These are phyloP conservation scores for Catamblyrhynchus diadema DNA, from an alignment of 2,797 vertebrate species.

Conservation along the genomic window DNA sequence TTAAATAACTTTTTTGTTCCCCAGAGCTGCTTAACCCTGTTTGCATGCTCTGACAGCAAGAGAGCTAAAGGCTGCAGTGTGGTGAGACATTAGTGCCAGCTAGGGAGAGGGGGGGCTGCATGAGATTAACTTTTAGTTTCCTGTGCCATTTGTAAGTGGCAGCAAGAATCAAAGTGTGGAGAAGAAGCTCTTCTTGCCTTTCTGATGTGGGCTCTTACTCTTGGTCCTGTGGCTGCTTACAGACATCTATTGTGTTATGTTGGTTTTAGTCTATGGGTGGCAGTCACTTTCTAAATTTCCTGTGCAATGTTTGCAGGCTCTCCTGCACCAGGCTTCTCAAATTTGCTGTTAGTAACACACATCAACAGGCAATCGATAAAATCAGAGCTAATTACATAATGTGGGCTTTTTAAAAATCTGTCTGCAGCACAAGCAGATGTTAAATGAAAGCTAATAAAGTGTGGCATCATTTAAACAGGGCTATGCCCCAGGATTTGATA, in stretches of 20 bases:
- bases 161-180: background rate
- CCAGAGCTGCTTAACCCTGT: background rate
- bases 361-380: constrained; percentile 39
- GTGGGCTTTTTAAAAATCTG: background rate
- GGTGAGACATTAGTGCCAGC: background rate
- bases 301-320: background rate
- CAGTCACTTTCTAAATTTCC: constrained; percentile 67
- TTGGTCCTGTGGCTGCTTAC: background rate
- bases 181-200: background rate
- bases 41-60: background rate
- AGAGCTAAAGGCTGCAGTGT: background rate
- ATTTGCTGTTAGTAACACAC: constrained; percentile 35
- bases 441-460: constrained; percentile 55
- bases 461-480: background rate
- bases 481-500: background rate
- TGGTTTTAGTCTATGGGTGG: constrained; percentile 67
- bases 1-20: background rate
- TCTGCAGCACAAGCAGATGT: constrained; percentile 27
- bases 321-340: background rate
- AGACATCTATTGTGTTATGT: background rate
- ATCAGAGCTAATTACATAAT: constrained; percentile 57
- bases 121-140: background rate
- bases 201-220: background rate
- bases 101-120: background rate
- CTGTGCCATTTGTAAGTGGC: background rate